A percentile compares a stretch with the other conserved stretches of the same genome.
These are phyloP conservation scores for Chascanopsetta lugubris DNA, from an alignment of 2,113 vertebrate genomes.

Conservation along the genomic window DNA sequence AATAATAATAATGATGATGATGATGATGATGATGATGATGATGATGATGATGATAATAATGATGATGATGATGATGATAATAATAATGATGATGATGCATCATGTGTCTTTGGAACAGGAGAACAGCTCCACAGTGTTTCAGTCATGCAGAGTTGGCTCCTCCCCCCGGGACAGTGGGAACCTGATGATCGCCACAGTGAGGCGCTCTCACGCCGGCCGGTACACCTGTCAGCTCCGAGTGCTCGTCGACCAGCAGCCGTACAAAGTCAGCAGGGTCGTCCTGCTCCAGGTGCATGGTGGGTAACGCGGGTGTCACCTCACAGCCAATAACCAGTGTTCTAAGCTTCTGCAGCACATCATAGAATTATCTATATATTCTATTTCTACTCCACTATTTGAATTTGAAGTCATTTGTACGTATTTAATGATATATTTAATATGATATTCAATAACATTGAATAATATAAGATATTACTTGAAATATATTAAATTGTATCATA, in stretches of 20 bases:
- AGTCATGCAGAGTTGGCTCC: constrained; percentile 33
- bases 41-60: no score
- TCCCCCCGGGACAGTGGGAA: constrained; percentile 29
- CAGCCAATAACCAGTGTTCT: no score
- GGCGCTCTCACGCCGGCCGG: constrained; percentile 74
- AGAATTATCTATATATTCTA: no score
- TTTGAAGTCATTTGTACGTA: no score
- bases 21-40: not conserved
- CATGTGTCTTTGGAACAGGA: constrained; percentile 49
- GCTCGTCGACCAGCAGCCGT: constrained; percentile 62
- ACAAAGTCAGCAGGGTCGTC: constrained; percentile 84
- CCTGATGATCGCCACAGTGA: constrained; percentile 73
- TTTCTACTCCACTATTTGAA: no score
- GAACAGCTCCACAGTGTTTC: constrained; percentile 14
- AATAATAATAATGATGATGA: not conserved
- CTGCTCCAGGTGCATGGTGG: constrained; percentile 80
- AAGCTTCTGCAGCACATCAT: no score
- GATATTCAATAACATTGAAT: no score
- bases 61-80: not conserved
- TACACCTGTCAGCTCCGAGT: constrained; percentile 84
- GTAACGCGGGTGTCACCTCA: not conserved
- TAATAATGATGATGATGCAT: not conserved
- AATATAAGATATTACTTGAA: no score
- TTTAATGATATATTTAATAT: no score
- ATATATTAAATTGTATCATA: no score